Evolutionary conservation across 2,888 invertebrate genomes (phyloP).

Genomic region (Pristionchus mayeri): DNA sequence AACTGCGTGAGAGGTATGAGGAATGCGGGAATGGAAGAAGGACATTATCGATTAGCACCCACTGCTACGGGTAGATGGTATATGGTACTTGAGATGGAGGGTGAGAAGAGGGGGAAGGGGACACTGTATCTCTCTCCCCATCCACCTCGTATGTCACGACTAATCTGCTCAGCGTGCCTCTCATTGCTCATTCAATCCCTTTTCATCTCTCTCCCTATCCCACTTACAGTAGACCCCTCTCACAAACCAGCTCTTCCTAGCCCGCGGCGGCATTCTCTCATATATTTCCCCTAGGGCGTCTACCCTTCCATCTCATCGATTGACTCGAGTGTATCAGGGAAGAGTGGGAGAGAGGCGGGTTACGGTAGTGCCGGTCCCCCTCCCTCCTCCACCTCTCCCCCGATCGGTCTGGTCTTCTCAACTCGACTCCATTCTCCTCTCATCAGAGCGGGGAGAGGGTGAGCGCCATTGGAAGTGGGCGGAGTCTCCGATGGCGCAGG

Average conservation of each 20-base stretch:
- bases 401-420: constrained; percentile 1
- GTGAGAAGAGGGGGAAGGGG: neutral
- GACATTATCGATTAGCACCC: neutral
- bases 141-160: neutral
- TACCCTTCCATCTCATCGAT: neutral
- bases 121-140: neutral
- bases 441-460: constrained; percentile 5
- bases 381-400: neutral
- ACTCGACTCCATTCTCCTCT: neutral
- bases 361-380: constrained; percentile 23
- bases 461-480: constrained; percentile 6
- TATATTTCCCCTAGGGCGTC: neutral
- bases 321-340: neutral
- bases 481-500: constrained; percentile 10
- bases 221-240: constrained; percentile 38
- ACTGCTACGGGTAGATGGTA: neutral
- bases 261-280: neutral
- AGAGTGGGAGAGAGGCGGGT: neutral
- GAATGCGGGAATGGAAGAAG: neutral
- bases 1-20: neutral
- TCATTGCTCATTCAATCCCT: neutral
- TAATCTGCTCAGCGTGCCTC: constrained; percentile 1
- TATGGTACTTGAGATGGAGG: neutral
- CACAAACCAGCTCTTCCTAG: constrained; percentile 20
- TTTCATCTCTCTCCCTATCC: neutral